phyloP scores from a whole-genome alignment of 2,113 vertebrate genomes.

The Toxostoma redivivum region DNA sequence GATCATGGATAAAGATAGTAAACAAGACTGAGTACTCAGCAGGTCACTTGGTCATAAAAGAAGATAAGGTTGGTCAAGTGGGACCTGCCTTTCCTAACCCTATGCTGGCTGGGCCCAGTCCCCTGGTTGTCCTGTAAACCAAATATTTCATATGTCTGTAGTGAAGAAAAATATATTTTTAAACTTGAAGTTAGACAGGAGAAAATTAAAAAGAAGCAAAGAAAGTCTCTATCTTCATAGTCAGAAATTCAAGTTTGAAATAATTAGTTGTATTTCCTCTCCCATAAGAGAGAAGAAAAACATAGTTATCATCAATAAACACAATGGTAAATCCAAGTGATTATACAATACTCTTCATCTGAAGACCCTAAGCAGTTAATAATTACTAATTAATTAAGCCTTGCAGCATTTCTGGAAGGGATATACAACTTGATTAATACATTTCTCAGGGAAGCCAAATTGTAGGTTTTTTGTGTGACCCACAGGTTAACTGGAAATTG shows the following conservation, averaged over 20 bases:
- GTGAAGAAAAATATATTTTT: neutral
- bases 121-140: neutral
- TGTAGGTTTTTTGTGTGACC: neutral
- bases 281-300: neutral
- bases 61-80: neutral
- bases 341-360: neutral
- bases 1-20: no score
- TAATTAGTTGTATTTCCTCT: neutral
- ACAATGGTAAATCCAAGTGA: neutral
- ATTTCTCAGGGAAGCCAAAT: neutral
- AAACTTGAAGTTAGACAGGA: neutral
- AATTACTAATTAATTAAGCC: constrained; percentile 16
- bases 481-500: neutral
- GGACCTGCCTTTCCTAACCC: neutral
- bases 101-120: neutral
- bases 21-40: neutral
- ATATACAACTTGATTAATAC: neutral
- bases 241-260: neutral
- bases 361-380: neutral
- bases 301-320: neutral
- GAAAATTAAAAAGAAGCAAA: neutral
- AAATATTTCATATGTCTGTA: neutral
- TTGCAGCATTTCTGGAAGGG: neutral
- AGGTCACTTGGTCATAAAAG: neutral
- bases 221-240: neutral